phyloP scores from a whole-genome alignment of 2,113 vertebrate species.

The Macquaria ambigua region DNA sequence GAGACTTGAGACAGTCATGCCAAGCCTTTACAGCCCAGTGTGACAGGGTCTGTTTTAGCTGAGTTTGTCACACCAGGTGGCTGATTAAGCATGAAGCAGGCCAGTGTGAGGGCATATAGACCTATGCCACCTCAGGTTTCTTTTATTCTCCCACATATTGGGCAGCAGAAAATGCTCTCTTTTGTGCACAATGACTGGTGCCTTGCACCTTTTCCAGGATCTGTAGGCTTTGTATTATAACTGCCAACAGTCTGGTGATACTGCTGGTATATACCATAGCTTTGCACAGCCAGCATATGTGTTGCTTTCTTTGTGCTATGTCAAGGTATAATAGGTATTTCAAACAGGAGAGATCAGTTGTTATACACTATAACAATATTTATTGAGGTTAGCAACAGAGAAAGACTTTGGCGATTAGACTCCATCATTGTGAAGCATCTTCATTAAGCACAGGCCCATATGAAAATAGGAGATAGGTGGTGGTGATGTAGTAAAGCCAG shows the following conservation, averaged over 20 bases:
- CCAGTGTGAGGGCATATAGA: conserved; percentile 45
- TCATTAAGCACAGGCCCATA: neutral
- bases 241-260: conserved; percentile 16
- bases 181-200: conserved; percentile 43
- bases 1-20: conserved; percentile 26
- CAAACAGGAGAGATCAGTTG: neutral
- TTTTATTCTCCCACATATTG: conserved; percentile 47
- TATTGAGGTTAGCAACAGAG: neutral
- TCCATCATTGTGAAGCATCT: neutral
- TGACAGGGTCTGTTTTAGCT: conserved; percentile 51
- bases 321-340: neutral
- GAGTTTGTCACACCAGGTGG: conserved; percentile 65
- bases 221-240: conserved; percentile 16
- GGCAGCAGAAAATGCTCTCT: conserved; percentile 25
- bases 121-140: conserved; percentile 18
- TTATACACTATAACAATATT: neutral
- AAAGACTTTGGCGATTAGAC: neutral
- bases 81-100: conserved; percentile 61
- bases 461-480: neutral
- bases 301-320: neutral
- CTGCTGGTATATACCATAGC: neutral
- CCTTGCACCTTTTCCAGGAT: conserved; percentile 31
- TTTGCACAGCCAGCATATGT: neutral
- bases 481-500: neutral
- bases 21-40: conserved; percentile 42